These are phyloP conservation scores for Furcifer pardalis DNA, from an alignment of 2,797 vertebrate species.

Conservation along the genomic window DNA sequence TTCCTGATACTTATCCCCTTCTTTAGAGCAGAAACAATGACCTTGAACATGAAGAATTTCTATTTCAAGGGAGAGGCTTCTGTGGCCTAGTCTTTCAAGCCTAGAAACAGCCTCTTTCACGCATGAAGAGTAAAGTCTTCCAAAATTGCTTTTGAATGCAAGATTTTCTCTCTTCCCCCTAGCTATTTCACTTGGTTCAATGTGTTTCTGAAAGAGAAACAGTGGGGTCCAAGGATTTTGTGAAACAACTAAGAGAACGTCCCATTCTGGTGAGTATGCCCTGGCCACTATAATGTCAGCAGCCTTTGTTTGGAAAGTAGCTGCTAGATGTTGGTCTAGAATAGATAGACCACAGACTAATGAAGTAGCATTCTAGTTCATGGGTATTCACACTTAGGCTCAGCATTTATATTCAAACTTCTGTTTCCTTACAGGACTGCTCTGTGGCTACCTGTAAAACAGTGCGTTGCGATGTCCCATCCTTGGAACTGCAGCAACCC, in stretches of 20 bases:
- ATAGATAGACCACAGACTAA: neutral
- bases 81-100: neutral
- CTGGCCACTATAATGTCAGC: accelerated
- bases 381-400: too few species aligned
- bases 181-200: conserved; percentile 29
- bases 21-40: neutral
- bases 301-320: neutral
- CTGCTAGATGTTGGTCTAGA: too few species aligned
- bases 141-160: neutral
- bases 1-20: too few species aligned
- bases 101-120: neutral
- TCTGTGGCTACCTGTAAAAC: conserved; percentile 76
- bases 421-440: conserved; percentile 77
- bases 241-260: conserved; percentile 23
- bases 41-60: too few species aligned
- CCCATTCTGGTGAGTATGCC: conserved; percentile 54
- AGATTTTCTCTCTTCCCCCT: conserved; percentile 6
- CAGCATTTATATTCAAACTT: neutral
- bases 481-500: conserved; percentile 43
- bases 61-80: neutral
- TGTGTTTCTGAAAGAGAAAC: neutral
- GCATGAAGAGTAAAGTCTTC: neutral
- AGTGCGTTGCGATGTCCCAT: conserved; percentile 71
- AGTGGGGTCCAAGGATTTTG: conserved; percentile 22
- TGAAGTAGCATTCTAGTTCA: neutral